Base-by-base conservation (phyloP, 1,140 invertebrate genomes). In the Acyrthosiphon pisum region DNA sequence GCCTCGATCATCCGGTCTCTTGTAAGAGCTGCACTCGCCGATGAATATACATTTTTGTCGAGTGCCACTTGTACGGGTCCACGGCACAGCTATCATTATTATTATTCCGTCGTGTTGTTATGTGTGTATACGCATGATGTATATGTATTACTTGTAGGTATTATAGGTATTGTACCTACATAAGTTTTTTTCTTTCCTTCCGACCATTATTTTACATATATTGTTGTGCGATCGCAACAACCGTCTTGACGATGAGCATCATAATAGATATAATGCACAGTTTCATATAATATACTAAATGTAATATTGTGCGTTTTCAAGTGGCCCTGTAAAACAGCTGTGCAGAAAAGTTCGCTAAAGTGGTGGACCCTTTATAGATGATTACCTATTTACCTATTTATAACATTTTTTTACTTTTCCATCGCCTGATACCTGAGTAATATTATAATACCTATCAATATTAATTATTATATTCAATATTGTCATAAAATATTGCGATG, bases 21-120 rank as follows among this genome's bases (percentile, higher is more conserved):
- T 83, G 35, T 92, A 89, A 46, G 89, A 53, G n/a, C 41, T n/a
- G 87, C 48, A n/a, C 56, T 91, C 44, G 76, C 46, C 76, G 76
- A 92, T 83, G 91, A 83, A 92, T 83, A 46, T 37, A 48, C 44
- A 81, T 46, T 56, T 76, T 83, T 48, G 44, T 92, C 41, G 91
- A 92, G 91, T 92, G 91, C 91, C 91, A 92, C 91, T 92, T 50
- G 46, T 92, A 81, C 46, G 91, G 91, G 91, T 92, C 68, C 53
- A 6, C 68, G 44, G 30, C 7, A 23, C 11, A n/a, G 48, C 30
- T 30, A 87, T 53, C 35, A 90, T 90, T 48, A 68, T 90, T 90
- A 68, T 90, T 89, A 89, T 48, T 48, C 44, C 83, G 9, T 48
- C 89, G 37, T 30, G 89, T 83, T 60, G n/a, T 90, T 90, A 83